Evolutionary conservation across 64 coral and sea anemone species (phyloP).

Genomic region (Montipora foliosa): DNA sequence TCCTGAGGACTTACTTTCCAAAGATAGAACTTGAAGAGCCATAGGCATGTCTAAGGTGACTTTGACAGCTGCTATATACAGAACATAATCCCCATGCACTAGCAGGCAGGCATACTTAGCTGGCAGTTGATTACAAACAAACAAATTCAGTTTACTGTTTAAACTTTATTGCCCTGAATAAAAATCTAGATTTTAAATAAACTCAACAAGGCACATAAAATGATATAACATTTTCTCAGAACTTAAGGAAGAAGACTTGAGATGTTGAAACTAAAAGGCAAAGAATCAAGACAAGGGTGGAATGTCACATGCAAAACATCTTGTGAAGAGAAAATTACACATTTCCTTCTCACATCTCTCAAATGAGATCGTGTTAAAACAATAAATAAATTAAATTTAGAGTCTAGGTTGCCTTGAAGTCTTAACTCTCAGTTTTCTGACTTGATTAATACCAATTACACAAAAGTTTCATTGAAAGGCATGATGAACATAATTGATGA

Average conservation of each 20-base stretch:
- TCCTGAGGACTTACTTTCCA: too few relatives aligned
- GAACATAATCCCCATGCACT: too few relatives aligned
- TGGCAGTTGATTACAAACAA: too few relatives aligned
- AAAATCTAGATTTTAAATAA: slow-evolving; percentile 59
- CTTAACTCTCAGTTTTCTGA: background rate
- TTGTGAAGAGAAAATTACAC: background rate
- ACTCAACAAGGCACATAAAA: slow-evolving; percentile 5
- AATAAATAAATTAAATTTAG: slow-evolving; percentile 21
- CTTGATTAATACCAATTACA: background rate
- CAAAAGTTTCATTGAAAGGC: slow-evolving; percentile 21
- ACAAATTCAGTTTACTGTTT: slow-evolving; percentile 8
- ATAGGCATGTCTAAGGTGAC: too few relatives aligned
- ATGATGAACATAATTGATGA: background rate
- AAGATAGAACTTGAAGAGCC: too few relatives aligned
- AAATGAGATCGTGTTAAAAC: background rate
- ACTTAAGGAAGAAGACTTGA: background rate
- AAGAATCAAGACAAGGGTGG: background rate
- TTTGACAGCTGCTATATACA: too few relatives aligned
- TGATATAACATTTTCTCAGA: background rate
- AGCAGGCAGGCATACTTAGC: too few relatives aligned
- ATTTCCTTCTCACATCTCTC: background rate
- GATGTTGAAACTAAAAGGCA: background rate
- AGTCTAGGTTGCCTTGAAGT: background rate
- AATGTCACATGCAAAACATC: background rate
- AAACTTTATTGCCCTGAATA: slow-evolving; percentile 41